Conservation (phyloP, 2,113 vertebrate species). For the Climacteris rufus region DNA sequence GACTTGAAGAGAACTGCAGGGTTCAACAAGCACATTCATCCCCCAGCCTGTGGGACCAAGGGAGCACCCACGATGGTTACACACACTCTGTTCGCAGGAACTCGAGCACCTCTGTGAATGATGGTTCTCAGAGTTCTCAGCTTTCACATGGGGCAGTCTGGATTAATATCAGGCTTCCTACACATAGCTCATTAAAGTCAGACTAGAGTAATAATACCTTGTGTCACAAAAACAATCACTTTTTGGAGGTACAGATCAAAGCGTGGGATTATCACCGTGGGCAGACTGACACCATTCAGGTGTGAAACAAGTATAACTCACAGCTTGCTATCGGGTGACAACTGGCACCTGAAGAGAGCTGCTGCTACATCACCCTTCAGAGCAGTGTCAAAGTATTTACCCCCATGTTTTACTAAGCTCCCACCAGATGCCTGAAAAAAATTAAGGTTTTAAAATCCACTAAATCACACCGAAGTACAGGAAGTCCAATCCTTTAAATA, state of each 20-base stretch:
- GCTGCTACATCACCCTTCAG: background rate
- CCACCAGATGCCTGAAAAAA: background rate
- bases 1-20: background rate
- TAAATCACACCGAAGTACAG: background rate
- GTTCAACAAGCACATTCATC: conserved; percentile 51
- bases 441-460: background rate
- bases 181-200: background rate
- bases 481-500: background rate
- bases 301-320: background rate
- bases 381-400: background rate
- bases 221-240: background rate
- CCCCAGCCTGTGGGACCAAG: background rate
- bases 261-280: background rate
- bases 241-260: conserved; percentile 28
- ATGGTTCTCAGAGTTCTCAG: conserved; percentile 47
- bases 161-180: conserved; percentile 11
- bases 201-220: background rate
- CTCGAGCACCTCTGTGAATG: background rate
- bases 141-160: conserved; percentile 11
- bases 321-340: background rate
- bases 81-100: background rate
- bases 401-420: background rate
- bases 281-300: background rate
- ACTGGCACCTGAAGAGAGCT: background rate
- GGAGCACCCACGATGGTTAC: background rate